Evolutionary conservation across 1,140 invertebrate genomes (phyloP).

Genomic region (Andricus grossulariae): DNA sequence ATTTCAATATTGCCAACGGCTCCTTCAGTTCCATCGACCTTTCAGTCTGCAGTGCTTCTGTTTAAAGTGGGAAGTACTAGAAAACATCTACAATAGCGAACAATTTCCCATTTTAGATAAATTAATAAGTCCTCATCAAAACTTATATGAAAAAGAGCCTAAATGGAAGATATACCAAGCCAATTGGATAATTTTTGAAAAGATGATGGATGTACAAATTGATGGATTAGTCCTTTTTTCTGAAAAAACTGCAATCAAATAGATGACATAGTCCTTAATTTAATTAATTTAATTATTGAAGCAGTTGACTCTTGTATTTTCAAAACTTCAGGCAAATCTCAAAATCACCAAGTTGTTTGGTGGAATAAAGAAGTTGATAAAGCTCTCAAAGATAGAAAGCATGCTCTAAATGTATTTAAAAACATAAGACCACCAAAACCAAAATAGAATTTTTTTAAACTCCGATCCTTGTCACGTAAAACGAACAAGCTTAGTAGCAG

Average conservation of each 20-base stretch:
- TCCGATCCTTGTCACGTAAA: slow-evolving; percentile 43
- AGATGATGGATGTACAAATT: slow-evolving; percentile 43
- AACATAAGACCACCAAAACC: slow-evolving; percentile 52
- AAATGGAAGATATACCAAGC: slow-evolving; percentile 47
- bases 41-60: slow-evolving; percentile 43
- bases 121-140: slow-evolving; percentile 31
- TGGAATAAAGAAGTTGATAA: slow-evolving; percentile 59
- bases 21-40: slow-evolving; percentile 56
- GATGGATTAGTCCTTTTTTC: background rate
- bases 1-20: slow-evolving; percentile 53
- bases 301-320: no score
- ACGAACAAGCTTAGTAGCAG: slow-evolving; percentile 28
- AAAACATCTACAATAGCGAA: slow-evolving; percentile 59
- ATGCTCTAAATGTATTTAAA: slow-evolving; percentile 53
- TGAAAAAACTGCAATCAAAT: slow-evolving; percentile 33
- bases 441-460: slow-evolving; percentile 55
- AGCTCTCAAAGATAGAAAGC: slow-evolving; percentile 55
- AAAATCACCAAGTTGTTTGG: no score
- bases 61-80: slow-evolving; percentile 57
- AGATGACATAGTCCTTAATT: no score
- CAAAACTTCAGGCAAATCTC: no score
- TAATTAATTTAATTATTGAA: no score
- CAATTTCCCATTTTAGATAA: slow-evolving; percentile 57
- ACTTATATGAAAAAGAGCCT: slow-evolving; percentile 26
- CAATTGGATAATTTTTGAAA: slow-evolving; percentile 50